Evolutionary conservation across 2,797 vertebrate species (phyloP).

Genomic region (Varecia variegata): DNA sequence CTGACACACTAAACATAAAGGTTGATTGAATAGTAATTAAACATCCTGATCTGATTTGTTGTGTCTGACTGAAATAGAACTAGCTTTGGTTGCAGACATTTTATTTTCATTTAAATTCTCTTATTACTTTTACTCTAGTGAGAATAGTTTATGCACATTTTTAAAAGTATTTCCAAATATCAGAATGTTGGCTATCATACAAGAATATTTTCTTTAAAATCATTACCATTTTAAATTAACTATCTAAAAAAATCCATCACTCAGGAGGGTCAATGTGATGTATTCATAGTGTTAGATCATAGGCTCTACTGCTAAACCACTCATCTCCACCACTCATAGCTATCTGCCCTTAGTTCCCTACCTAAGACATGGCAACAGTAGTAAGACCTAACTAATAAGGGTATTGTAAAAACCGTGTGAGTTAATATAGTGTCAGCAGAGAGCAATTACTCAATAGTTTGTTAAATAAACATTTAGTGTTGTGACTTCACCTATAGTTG

Average conservation of each 20-base stretch:
- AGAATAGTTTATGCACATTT: not conserved
- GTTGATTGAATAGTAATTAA: constrained; percentile 91
- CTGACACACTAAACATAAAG: constrained; percentile 88
- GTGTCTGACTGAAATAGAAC: constrained; percentile 45
- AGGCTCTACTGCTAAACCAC: not conserved
- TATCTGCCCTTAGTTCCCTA: not conserved
- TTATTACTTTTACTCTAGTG: not conserved
- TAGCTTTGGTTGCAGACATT: constrained; percentile 27
- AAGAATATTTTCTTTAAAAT: not conserved
- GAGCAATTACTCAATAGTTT: not conserved
- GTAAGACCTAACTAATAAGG: not conserved
- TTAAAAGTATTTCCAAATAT: not conserved
- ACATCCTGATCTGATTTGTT: constrained; percentile 87
- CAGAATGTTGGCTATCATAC: not conserved
- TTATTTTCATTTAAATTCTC: constrained; percentile 59
- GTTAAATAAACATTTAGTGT: not conserved
- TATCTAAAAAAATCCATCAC: not conserved
- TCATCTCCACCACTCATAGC: not conserved
- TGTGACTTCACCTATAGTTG: not conserved
- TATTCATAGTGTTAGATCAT: not conserved
- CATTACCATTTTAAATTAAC: not conserved
- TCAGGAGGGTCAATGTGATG: not conserved
- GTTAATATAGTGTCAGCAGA: not conserved
- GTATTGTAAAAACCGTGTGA: not conserved
- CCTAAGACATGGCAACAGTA: not conserved